Base-by-base conservation (phyloP, 2,888 invertebrate species). In the Protodeltote pygarga region DNA sequence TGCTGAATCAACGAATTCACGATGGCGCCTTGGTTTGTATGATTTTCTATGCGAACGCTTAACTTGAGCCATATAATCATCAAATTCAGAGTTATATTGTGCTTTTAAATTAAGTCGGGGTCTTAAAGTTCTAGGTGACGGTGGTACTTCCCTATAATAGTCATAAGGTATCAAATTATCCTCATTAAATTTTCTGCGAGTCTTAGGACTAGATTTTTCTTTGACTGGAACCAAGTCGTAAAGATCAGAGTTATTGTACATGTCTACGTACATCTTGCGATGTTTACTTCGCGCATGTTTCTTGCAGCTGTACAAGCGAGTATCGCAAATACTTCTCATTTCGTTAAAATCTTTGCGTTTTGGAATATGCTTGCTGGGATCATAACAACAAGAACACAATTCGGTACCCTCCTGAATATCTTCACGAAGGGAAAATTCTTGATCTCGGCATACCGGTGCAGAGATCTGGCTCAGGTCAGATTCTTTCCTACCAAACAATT, bases 191-290 rank as follows among this genome's bases (percentile, higher is more conserved):
- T 87, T 90, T 47, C 78, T 75, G 57, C 83, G 79, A 1, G 81
- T 67, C 64, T 87, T 89, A 1, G 89, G 89, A 55, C 88, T 90
- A 1, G 84, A 76, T 58, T 83, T 89, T 68, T 92, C 91, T 62
- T 86, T 90, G 1, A 92, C 90, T 1, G 91, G 91, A 17, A 91
- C 67, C 16, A 89, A 45, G 42, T 92, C 91, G 49, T 91, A 91
- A 19, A 82, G 55, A 8, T 77, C 79, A 14, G 87, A 79, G 59
- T 89, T 79, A 51, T 88, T 83, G 39, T 83, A 85, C 17, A 60
- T 40, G 32, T 84, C 77, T 21, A 68, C 40, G 14, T 71, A 63
- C 24, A 51, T 69, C 38, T 55, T 72, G 27, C 54, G 71, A 42
- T 72, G 67, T 49, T 65, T 81, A 11, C 60, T 53, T 19, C 77